A percentile compares a stretch with the other conserved stretches of the same genome.
phyloP scores from a whole-genome alignment of 2,888 invertebrate genomes.

The Cephus runcator region DNA sequence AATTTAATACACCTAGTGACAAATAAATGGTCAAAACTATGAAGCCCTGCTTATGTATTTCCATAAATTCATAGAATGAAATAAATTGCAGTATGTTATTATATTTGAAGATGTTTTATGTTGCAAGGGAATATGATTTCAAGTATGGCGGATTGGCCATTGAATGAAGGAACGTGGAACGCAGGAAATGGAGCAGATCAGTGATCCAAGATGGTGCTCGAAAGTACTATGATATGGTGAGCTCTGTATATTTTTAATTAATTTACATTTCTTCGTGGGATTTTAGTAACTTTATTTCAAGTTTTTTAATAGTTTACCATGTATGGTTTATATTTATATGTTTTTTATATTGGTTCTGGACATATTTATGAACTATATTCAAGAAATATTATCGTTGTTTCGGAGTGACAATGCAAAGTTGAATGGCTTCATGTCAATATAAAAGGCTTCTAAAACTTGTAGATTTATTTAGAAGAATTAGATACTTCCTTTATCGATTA shows the following conservation, averaged over 20 bases:
- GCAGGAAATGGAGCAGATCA: constrained; percentile 14
- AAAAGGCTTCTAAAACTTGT: constrained; percentile 8
- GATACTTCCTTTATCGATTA: neutral
- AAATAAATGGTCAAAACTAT: neutral
- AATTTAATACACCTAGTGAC: neutral
- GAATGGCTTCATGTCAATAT: constrained; percentile 30
- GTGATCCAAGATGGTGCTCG: constrained; percentile 86
- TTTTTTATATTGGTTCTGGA: neutral
- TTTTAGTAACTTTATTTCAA: neutral
- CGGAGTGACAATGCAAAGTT: constrained; percentile 61
- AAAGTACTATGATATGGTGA: constrained; percentile 98
- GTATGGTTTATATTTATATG: neutral
- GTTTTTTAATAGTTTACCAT: neutral
- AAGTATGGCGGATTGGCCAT: neutral
- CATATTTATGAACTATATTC: neutral
- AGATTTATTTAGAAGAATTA: neutral
- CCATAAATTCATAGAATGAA: neutral
- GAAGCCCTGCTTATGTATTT: neutral
- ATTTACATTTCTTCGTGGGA: constrained; percentile 3
- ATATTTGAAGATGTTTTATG: neutral
- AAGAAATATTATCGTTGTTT: constrained; percentile 1
- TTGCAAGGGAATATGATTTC: neutral
- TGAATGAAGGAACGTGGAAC: constrained; percentile 10
- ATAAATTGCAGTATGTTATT: neutral
- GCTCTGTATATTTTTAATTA: constrained; percentile 40